Base-by-base conservation (phyloP, 2,888 invertebrate genomes). In the Dusona sp. region DNA sequence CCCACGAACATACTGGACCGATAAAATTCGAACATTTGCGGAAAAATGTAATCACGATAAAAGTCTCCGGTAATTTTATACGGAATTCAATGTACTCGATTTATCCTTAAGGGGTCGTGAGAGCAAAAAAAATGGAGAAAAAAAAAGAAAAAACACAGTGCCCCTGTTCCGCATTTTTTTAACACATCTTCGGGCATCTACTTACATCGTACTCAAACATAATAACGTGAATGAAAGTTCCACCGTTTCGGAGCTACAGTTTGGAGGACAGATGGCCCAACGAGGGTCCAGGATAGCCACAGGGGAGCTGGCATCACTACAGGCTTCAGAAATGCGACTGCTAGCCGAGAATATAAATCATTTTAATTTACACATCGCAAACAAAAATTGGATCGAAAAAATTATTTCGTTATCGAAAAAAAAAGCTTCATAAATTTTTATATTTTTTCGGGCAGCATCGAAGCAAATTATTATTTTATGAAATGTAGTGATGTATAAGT, bases 211-310 rank as follows among this genome's bases (percentile, higher is more conserved):
- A 85, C 79, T 79, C 79, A 79, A 54, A 64, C 82, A 83, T 83
- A 75, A 83, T 85, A 85, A 83, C 74, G 74, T 38, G 82, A 74
- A 75, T 61, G 64, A 75, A 75, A 82, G 36, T 85, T 57, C 51
- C 36, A n/a, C 67, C 42, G 68, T 65, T 79, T 68, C 48, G 74
- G 33, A 67, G 45, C 78, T 65, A 48, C 25, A 65, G 61, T 79
- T 68, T 54, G 68, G 51, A 48, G 72, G 82, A 74, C 85, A 85
- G 85, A 85, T 85, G 85, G 85, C 74, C 42, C 74, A 33, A 29
- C 48, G 22, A 85, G 82, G 85, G 79, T 79, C 61, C 78, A 67
- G 48, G 36, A 22, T 75, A 45, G 73, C 81, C 81, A 36, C 65
- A 42, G 67, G 74, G 79, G 74, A 70, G 25, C 48, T 54, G 36